Conservation (phyloP, 2,113 vertebrate genomes). For the Misgurnus mizolepis region DNA sequence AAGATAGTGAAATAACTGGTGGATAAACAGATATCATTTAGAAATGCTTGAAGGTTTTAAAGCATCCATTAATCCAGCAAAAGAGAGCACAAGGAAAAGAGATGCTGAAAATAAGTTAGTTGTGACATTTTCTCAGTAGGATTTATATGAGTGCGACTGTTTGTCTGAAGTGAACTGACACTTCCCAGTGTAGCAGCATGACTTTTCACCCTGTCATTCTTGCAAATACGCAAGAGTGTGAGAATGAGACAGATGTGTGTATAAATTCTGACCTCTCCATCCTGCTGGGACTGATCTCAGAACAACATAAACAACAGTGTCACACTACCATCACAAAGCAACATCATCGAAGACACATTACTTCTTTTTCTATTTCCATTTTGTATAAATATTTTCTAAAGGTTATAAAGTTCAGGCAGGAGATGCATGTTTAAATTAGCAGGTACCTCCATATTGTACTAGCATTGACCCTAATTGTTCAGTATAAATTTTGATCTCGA, state of each 20-base stretch:
- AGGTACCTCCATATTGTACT: too few relatives aligned
- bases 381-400: too few relatives aligned
- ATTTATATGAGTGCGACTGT: neutral
- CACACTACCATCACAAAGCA: neutral
- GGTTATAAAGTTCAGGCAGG: too few relatives aligned
- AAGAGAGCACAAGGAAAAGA: neutral
- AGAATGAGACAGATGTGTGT: conserved; percentile 15
- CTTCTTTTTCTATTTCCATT: neutral
- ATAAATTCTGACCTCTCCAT: neutral
- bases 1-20: neutral
- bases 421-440: too few relatives aligned
- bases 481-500: neutral
- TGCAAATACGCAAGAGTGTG: neutral
- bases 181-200: conserved; percentile 16
- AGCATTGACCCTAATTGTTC: too few relatives aligned
- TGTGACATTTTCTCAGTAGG: neutral
- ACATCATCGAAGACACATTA: neutral
- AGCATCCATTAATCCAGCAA: neutral
- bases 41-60: neutral
- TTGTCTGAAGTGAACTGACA: neutral
- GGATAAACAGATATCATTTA: neutral
- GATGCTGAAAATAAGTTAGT: conserved; percentile 3
- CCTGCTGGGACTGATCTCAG: conserved; percentile 2
- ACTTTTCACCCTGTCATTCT: neutral
- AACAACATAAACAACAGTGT: conserved; percentile 9